Base-by-base conservation (phyloP, 2,888 invertebrate genomes). In the Tetragnatha montana region DNA sequence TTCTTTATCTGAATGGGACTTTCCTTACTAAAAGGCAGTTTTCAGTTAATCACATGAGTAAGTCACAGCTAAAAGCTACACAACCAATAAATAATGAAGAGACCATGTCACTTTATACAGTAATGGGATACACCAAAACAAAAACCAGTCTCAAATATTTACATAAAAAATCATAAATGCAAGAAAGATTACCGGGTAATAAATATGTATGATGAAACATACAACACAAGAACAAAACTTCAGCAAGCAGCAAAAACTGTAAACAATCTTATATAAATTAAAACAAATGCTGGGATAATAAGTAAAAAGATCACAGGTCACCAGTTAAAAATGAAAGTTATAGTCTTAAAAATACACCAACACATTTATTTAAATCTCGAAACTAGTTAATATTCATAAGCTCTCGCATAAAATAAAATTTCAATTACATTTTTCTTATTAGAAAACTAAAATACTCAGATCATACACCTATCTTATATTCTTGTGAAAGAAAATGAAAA, bases 271-370 rank as follows among this genome's bases (percentile, higher is more conserved):
- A 60, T 60, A 80, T 80, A 80, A 87, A 87, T 87, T 73, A 87
- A 86, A 71, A 71, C 71, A 87, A 87, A 75, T 68, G 79, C 80
- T 68, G 69, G 87, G 80, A 87, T 75, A 75, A 69, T 87, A 81
- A 86, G 69, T 87, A 81, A 87, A 87, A 87, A 87, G 69, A 87
- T 87, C 87, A 87, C 87, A 87, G 87, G 81, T 75, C 60, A 70
- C 50, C 50, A 35, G 22, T 78, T 71, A 85, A 68, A 84, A 78
- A 84, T 78, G 68, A 75, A 83, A 74, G 47, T 69, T 69, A 76
- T 14, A 49, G n/a, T 76, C 50, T 21, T 76, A 84, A 75, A 73
- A 70, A 84, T 49, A 69, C 49, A 51, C n/a, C 68, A 10, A 82
- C 22, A 73, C 75, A 75, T 50, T 49, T 50, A 50, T 3, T 82